Evolutionary conservation across 1,140 invertebrate species (phyloP).

Genomic region (Drosophila varians): DNA sequence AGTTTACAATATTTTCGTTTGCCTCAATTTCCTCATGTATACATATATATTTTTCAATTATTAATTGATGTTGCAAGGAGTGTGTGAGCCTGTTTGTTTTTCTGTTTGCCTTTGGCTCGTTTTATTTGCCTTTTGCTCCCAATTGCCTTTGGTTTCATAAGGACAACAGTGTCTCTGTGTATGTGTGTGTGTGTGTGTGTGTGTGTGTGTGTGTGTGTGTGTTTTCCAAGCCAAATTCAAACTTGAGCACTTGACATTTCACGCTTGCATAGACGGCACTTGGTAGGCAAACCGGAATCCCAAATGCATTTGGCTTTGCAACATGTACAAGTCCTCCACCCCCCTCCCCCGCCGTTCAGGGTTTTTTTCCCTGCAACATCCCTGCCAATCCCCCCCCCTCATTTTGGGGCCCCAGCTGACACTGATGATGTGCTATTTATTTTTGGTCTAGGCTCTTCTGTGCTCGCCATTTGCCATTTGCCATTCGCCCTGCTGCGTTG

Average conservation of each 20-base stretch:
- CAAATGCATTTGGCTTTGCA: conserved; percentile 34
- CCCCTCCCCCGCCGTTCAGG: not conserved
- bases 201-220: conserved; percentile 5
- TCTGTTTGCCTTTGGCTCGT: conserved; percentile 37
- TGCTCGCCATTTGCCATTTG: conserved; percentile 3
- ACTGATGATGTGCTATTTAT: conserved; percentile 66
- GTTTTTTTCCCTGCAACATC: not conserved
- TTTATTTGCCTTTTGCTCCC: conserved; percentile 46
- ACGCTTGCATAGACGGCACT: conserved; percentile 64
- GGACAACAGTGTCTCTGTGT: not conserved
- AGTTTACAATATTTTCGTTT: conserved; percentile 24
- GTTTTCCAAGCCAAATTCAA: conserved; percentile 66
- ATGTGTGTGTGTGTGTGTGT: conserved; percentile 6
- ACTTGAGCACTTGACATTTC: conserved; percentile 77
- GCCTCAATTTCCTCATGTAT: not conserved
- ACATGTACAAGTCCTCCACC: not conserved
- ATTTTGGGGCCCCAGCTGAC: conserved; percentile 34
- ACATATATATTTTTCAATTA: conserved; percentile 57
- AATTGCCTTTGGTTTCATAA: conserved; percentile 11
- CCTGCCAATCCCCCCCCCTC: not conserved
- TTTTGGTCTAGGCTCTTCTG: conserved; percentile 42
- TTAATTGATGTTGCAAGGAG: conserved; percentile 59
- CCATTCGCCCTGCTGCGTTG: conserved; percentile 47
- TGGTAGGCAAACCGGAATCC: conserved; percentile 38
- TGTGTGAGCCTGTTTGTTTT: conserved; percentile 12